Evolutionary conservation across 2,797 vertebrate species (phyloP).

Genomic region (Hafferia zeledoni): DNA sequence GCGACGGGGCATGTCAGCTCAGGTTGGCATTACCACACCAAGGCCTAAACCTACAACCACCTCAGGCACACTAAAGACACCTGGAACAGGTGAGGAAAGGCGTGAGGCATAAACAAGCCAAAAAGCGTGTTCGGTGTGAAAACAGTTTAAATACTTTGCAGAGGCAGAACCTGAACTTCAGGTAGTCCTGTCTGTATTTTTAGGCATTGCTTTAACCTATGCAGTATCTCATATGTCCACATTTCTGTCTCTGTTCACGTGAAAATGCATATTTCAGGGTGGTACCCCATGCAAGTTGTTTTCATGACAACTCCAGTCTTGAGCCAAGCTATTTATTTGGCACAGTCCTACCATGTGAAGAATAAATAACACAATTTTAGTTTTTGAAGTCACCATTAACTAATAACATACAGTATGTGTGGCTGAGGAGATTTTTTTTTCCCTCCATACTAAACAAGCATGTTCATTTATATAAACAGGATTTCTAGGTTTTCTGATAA

Average conservation of each 20-base stretch:
- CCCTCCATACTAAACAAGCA: not conserved
- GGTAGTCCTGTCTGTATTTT: conserved; percentile 48
- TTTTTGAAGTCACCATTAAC: not conserved
- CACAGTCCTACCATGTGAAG: not conserved
- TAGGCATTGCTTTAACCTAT: not conserved
- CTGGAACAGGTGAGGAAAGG: conserved; percentile 85
- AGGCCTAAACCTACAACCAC: conserved; percentile 86
- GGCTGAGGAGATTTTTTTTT: not conserved
- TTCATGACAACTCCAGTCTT: not conserved
- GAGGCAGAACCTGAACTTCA: conserved; percentile 60
- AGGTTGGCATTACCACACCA: conserved; percentile 93
- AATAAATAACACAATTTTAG: not conserved
- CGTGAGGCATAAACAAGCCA: not conserved
- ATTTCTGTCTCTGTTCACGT: not conserved
- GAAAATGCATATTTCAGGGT: not conserved
- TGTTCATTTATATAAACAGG: not conserved
- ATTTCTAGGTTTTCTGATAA: not conserved
- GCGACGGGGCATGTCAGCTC: conserved; percentile 93
- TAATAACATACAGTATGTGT: not conserved
- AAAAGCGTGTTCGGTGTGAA: not conserved
- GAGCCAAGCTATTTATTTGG: not conserved
- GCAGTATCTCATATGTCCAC: not conserved
- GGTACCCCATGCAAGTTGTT: not conserved
- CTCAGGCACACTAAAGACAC: conserved; percentile 81
- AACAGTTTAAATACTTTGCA: not conserved